Conservation (phyloP, 2,888 invertebrate species). For the Megalurothrips usitatus region DNA sequence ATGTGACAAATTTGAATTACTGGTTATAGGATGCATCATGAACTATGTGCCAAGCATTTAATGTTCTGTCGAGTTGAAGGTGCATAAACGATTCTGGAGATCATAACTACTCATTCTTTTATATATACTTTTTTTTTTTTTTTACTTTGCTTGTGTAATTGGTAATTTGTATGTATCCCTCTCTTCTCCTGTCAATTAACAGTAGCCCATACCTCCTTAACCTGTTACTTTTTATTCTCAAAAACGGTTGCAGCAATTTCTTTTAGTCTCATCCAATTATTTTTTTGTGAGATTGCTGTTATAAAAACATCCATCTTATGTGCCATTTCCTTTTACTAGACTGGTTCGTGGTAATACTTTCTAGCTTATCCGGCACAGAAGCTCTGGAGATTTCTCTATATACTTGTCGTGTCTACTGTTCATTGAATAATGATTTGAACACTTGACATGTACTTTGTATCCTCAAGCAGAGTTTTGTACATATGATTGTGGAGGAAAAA, state of each 20-base stretch:
- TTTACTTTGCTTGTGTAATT: neutral
- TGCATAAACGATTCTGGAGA: no score
- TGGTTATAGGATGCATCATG: slow-evolving; percentile 3
- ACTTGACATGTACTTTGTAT: neutral
- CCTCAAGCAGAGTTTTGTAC: neutral
- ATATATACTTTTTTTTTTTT: neutral
- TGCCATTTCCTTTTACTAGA: neutral
- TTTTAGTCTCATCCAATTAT: neutral
- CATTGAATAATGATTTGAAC: neutral
- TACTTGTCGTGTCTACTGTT: neutral
- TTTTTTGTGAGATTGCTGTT: neutral
- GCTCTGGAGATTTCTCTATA: neutral
- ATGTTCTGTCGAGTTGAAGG: neutral
- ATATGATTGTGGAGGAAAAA: neutral
- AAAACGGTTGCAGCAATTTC: no score
- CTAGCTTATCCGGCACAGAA: neutral
- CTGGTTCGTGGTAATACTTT: neutral
- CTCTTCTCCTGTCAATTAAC: neutral
- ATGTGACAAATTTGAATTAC: neutral
- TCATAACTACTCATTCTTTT: neutral
- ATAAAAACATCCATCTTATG: no score
- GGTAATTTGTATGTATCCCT: neutral
- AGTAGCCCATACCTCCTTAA: no score
- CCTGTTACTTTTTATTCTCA: no score
- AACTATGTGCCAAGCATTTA: neutral